Evolutionary conservation across 2,113 vertebrate species (phyloP).

Genomic region (Leptobrachium ailaonicum): DNA sequence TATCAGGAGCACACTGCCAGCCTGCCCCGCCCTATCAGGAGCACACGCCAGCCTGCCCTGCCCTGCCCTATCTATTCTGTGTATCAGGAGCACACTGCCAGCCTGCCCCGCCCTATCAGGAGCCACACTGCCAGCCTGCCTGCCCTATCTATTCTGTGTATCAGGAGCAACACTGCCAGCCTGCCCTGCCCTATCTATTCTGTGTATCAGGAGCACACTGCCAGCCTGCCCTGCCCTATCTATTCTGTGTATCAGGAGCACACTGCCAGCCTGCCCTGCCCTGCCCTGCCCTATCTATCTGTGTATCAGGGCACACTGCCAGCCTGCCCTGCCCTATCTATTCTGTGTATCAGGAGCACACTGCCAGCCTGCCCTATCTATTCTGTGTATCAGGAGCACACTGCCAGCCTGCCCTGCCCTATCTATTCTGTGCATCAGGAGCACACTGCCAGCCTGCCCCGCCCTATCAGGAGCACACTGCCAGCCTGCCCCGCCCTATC

Average conservation of each 20-base stretch:
- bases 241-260: no score
- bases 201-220: no score
- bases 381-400: neutral
- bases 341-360: neutral
- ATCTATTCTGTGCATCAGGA: neutral
- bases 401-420: neutral
- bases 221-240: no score
- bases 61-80: neutral
- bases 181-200: no score
- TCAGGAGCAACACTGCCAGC: no score
- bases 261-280: no score
- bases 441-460: neutral
- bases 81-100: no score
- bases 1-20: neutral
- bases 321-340: neutral
- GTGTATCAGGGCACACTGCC: neutral
- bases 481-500: neutral
- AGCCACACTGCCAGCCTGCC: no score
- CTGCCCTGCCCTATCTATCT: neutral
- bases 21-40: neutral
- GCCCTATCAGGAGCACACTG: neutral
- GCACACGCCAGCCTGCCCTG: neutral
- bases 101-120: neutral
- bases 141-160: no score
- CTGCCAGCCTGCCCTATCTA: neutral